Evolutionary conservation across 2,113 vertebrate genomes (phyloP).

Genomic region (Neogobius melanostomus): DNA sequence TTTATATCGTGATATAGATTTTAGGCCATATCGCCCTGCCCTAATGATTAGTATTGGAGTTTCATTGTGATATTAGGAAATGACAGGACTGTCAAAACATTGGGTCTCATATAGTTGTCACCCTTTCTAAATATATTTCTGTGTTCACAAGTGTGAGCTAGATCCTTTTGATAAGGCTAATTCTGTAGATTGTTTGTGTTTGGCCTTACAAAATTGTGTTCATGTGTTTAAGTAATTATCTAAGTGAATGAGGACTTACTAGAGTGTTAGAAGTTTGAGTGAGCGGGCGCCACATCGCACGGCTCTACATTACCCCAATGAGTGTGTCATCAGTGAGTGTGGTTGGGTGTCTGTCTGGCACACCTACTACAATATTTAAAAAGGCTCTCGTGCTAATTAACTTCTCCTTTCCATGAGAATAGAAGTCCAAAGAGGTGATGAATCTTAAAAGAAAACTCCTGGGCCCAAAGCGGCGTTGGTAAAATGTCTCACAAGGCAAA

Average conservation of each 20-base stretch:
- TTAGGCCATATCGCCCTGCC: too few relatives aligned
- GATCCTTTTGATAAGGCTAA: background rate
- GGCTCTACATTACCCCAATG: slow-evolving; percentile 55
- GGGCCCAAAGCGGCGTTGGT: slow-evolving; percentile 9
- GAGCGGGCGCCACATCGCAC: slow-evolving; percentile 46
- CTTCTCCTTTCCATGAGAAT: slow-evolving; percentile 40
- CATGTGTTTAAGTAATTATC: slow-evolving; percentile 9
- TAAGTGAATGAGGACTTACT: slow-evolving; percentile 3
- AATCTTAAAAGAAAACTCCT: slow-evolving; percentile 17
- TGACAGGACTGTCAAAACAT: too few relatives aligned
- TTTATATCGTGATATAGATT: too few relatives aligned
- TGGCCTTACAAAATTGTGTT: slow-evolving; percentile 13
- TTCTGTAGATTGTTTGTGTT: background rate
- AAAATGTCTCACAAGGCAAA: slow-evolving; percentile 37
- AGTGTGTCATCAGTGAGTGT: slow-evolving; percentile 57
- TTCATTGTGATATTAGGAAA: too few relatives aligned
- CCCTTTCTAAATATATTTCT: too few relatives aligned
- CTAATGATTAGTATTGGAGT: too few relatives aligned
- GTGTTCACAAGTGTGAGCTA: background rate
- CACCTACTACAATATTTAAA: slow-evolving; percentile 75
- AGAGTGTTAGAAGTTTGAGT: slow-evolving; percentile 22
- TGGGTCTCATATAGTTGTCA: too few relatives aligned
- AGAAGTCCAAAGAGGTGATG: slow-evolving; percentile 19
- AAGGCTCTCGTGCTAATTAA: slow-evolving; percentile 69
- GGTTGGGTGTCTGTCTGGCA: slow-evolving; percentile 66